Base-by-base conservation (phyloP, 1,140 invertebrate genomes). In the Heliconius melpomene region DNA sequence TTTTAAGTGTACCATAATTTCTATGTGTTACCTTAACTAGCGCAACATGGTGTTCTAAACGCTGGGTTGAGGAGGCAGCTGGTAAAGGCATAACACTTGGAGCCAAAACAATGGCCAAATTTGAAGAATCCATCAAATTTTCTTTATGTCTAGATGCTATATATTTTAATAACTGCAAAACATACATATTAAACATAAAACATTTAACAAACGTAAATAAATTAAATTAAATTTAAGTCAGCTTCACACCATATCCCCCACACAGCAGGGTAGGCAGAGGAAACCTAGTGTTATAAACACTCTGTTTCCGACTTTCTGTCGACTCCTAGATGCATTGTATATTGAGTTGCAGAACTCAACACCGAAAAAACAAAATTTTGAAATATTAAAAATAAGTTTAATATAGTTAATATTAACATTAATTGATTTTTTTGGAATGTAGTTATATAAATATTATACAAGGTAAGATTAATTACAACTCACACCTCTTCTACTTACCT, bases 31-130 rank as follows among this genome's bases (percentile, higher is more conserved):
- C 85, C 79, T 81, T 86, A 54, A 87, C 76, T 79, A 84, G 54
- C 50, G 84, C 93, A 16, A 96, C 95, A 91, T 97, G 96, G 79
- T 96, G 95, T 77, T 96, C 95, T 79, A 97, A 90, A 84, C 96
- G 94, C 60, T 95, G 94, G 72, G 96, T 95, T 54, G 96, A 94
- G 5, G 95, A 95, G 81, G 96, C 91, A 87, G 96, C 95, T 75
- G 96, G 95, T 32, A 97, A 88, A n/a, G 97, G 97, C 96, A 98
- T 97, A 71, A 98, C 94, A 89, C 97, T 98, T 18, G 98, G 98
- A 6, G 97, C 96, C 88, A 98, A 92, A 20, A 98, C 96, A 83
- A 98, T 97, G 1, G 98, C 96, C 57, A 98, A 92, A 91, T 98
- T 98, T 71, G 96, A 96, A 71, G 96, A 93, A 85, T 96, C 95